A percentile compares a stretch with the other conserved stretches of the same genome.
Evolutionary conservation across 92 coral and sea anemone species (phyloP).

Genomic region (Porites lobata): DNA sequence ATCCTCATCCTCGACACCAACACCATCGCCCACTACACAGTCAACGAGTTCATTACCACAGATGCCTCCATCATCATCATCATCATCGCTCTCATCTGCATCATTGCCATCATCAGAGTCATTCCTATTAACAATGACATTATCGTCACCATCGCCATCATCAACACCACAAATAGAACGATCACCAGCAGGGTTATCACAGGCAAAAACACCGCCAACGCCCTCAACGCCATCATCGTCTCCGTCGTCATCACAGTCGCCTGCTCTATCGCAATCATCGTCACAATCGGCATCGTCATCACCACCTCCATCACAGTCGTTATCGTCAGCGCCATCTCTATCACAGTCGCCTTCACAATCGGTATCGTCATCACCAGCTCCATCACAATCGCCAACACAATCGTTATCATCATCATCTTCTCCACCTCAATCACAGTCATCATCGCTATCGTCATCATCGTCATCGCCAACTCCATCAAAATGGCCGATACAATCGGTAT

Average conservation of each 20-base stretch:
- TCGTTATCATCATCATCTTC: not conserved
- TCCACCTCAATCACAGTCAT: not conserved
- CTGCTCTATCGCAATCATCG: not conserved
- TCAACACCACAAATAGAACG: no score
- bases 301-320: not conserved
- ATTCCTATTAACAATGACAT: not conserved
- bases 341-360: not conserved
- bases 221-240: not conserved
- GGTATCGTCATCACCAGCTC: not conserved
- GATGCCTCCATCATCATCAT: not conserved
- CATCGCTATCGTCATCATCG: not conserved
- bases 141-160: not conserved
- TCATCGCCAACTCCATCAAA: no score
- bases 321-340: not conserved
- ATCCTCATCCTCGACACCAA: not conserved
- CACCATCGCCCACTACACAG: not conserved
- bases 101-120: not conserved
- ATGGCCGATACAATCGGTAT: no score
- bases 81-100: not conserved
- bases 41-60: not conserved
- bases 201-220: not conserved
- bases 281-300: not conserved
- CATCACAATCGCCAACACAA: not conserved
- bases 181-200: no score
- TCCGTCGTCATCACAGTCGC: not conserved